Evolutionary conservation across 1,140 invertebrate species (phyloP), one percentile per base, ranked within the genome.

Genomic region (Philopotamus ludificatus): DNA sequence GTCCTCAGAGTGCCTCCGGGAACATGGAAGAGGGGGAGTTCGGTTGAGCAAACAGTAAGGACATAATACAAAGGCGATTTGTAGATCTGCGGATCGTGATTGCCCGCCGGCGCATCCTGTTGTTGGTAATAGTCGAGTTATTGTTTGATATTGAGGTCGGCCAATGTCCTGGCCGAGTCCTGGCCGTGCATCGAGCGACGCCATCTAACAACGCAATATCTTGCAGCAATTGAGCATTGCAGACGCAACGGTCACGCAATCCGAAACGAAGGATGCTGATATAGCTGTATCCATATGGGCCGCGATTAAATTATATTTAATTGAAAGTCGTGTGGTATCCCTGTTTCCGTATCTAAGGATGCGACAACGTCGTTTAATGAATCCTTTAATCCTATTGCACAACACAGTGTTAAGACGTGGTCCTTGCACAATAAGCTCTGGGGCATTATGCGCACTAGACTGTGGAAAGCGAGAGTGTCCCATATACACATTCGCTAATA

Each of bases 1-100:
- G 44, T 47, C 44, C 18, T 7, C 18, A 4, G 4, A 20, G 8
- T 34, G 28, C 44, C 18, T 16, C 4, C 15, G 44, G 44, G 44
- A 47, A 20, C 28, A 34, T 12, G 12, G 4, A 34, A 12, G 28
- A 34, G 54, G 21, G 12, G 25, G 51, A 54, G 16, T 34, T 15
- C 21, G 25, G 51, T 54, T 57, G 34, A n/a, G 39, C 42, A 25
- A 26, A 42, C 42, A 20, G 20, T 60, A 60, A 60, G 57, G 42
- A 47, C 57, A 60, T 60, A 60, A 60, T 60, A 22, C 25, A 23
- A 25, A 26, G 57, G 42, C 47, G 57, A 60, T 60, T 60, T 60
- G 57, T 60, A n/a, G n/a, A 47, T 47, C 44, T 12, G 8, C 8
- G 44, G 44, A 47, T 47, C 44, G 57, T 45, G 42, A 60, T 60